Conservation (phyloP, 2,113 vertebrate genomes). For the Etia nguti region DNA sequence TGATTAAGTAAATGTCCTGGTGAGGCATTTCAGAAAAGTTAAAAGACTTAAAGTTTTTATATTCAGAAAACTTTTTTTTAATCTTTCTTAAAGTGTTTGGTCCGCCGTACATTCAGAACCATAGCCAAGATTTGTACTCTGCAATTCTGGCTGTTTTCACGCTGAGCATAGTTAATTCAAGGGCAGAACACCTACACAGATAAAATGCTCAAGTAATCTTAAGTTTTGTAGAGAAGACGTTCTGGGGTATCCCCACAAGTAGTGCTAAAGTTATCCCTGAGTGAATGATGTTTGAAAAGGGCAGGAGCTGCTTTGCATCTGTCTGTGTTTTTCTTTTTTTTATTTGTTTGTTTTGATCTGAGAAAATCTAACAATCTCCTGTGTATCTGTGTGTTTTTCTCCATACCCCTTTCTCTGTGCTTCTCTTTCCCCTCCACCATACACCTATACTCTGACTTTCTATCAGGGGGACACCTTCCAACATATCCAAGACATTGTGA, state of each 20-base stretch:
- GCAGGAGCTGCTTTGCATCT: not conserved
- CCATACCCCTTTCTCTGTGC: not conserved
- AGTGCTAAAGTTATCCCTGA: not conserved
- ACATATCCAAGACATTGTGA: slow-evolving; percentile 90
- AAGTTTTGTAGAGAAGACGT: not conserved
- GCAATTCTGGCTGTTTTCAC: not conserved
- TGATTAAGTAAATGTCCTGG: not conserved
- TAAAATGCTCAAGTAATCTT: not conserved
- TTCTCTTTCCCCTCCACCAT: not conserved
- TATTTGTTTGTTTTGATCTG: not conserved
- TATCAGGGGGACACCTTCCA: slow-evolving; percentile 82
- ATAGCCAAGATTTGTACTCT: not conserved
- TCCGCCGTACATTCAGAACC: not conserved
- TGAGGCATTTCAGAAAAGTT: not conserved
- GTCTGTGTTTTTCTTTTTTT: not conserved
- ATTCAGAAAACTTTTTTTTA: not conserved
- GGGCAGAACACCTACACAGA: not conserved
- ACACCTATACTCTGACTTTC: not conserved
- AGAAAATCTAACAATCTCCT: not conserved
- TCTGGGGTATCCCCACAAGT: not conserved
- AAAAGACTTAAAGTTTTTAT: not conserved
- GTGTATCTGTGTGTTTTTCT: not conserved
- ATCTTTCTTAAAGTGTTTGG: slow-evolving; percentile 16
- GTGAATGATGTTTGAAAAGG: not conserved
- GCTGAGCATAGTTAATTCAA: not conserved